Percentiles rank a stretch among this genome's conserved stretches.
Evolutionary conservation across 2,797 vertebrate species (phyloP).

Genomic region (Crenuchus spilurus): DNA sequence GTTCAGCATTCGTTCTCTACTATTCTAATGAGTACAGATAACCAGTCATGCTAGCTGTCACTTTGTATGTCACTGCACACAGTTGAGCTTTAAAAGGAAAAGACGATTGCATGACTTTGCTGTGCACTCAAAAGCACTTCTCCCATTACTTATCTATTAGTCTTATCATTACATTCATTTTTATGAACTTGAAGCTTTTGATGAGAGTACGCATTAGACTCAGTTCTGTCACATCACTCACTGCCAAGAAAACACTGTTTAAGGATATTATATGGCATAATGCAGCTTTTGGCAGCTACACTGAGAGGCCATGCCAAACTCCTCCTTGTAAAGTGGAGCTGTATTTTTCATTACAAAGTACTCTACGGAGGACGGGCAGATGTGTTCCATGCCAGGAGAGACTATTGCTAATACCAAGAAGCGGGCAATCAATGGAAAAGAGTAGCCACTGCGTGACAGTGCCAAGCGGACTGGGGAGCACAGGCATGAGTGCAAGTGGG

Average conservation of each 20-base stretch:
- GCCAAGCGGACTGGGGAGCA: constrained; percentile 44
- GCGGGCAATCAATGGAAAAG: constrained; percentile 45
- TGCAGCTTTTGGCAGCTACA: constrained; percentile 44
- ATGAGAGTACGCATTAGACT: constrained; percentile 37
- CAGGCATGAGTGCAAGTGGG: constrained; percentile 21
- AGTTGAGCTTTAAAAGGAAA: neutral
- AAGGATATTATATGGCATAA: constrained; percentile 54
- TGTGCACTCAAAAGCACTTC: constrained; percentile 13
- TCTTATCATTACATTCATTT: constrained; percentile 37
- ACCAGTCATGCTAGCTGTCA: neutral
- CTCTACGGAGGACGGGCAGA: constrained; percentile 47
- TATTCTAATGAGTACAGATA: neutral
- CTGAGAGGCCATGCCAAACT: constrained; percentile 49
- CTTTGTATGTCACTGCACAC: neutral
- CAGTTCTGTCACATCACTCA: constrained; percentile 34
- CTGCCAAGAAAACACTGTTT: constrained; percentile 51
- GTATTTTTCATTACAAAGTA: constrained; percentile 54
- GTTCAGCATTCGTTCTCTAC: neutral
- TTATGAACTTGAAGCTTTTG: constrained; percentile 49
- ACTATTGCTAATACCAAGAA: constrained; percentile 46
- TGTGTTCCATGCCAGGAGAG: constrained; percentile 46
- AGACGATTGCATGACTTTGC: neutral
- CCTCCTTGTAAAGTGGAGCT: constrained; percentile 40
- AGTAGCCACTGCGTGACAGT: constrained; percentile 33
- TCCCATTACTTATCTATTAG: constrained; percentile 47